Conservation (phyloP, 2,113 vertebrate species). For the Burhinus oedicnemus region DNA sequence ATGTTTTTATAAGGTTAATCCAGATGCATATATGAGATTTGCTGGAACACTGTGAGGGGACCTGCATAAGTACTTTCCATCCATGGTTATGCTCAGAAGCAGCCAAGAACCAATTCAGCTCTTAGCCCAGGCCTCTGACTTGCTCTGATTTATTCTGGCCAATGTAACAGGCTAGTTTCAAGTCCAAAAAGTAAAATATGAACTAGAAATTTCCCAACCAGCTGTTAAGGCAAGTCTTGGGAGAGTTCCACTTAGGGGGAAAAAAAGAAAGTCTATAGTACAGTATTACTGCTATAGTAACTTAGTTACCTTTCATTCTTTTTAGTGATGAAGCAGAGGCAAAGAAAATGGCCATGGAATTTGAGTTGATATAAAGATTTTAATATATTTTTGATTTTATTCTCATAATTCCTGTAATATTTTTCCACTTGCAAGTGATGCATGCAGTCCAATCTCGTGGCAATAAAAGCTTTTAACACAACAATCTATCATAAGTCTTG, state of each 20-base stretch:
- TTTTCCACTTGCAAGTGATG: background rate
- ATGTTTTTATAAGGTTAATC: background rate
- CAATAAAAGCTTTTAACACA: background rate
- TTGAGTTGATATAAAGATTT: background rate
- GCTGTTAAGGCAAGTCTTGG: background rate
- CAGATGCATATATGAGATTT: background rate
- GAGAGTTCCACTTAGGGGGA: background rate
- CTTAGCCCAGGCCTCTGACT: background rate
- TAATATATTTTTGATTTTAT: background rate
- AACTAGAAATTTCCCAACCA: background rate
- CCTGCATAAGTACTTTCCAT: background rate
- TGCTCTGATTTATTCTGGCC: background rate
- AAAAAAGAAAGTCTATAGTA: background rate
- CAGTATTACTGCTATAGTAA: background rate
- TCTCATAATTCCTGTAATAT: background rate
- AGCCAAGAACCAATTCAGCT: background rate
- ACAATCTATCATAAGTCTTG: background rate
- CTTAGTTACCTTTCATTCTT: background rate
- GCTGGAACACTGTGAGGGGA: background rate
- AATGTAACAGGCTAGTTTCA: background rate
- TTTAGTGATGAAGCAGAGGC: background rate
- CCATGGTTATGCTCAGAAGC: background rate
- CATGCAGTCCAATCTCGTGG: background rate
- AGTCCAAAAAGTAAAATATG: background rate
- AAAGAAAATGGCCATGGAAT: background rate